A percentile compares a stretch with the other conserved stretches of the same genome.
phyloP scores from a whole-genome alignment of 2,113 vertebrate species.

The Ceyx melanurus region DNA sequence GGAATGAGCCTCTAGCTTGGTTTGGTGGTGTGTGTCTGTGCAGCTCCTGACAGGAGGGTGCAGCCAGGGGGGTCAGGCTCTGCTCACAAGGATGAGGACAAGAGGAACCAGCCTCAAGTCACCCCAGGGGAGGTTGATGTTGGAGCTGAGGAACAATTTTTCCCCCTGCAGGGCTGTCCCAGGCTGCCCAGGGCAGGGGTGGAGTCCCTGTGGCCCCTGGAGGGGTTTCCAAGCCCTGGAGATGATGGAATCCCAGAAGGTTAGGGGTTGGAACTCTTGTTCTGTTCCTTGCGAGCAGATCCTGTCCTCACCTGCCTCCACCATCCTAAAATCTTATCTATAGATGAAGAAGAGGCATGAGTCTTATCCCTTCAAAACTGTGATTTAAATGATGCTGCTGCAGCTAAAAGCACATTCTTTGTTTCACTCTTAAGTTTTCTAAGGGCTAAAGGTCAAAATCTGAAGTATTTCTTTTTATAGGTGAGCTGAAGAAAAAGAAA shows the following conservation, averaged over 20 bases:
- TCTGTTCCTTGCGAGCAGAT: neutral
- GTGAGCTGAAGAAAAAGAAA: neutral
- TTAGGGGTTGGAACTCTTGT: neutral
- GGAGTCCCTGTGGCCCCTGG: too few relatives aligned
- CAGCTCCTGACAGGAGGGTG: too few relatives aligned
- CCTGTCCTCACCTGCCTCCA: neutral
- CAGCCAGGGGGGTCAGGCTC: too few relatives aligned
- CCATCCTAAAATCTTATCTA: neutral
- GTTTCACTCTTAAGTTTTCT: neutral
- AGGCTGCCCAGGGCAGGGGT: too few relatives aligned
- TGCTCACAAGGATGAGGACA: too few relatives aligned
- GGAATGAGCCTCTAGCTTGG: neutral
- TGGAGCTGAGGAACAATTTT: too few relatives aligned
- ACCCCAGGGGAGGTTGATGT: too few relatives aligned
- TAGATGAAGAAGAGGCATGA: accelerated
- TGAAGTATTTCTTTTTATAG: neutral
- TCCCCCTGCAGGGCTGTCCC: too few relatives aligned
- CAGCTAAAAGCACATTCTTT: neutral
- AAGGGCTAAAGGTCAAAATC: neutral
- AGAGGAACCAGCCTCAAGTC: too few relatives aligned
- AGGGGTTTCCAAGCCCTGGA: too few relatives aligned
- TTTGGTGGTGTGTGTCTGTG: neutral
- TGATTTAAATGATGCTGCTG: neutral
- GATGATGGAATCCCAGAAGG: too few relatives aligned
- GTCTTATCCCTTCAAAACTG: too few relatives aligned